These are phyloP conservation scores for Caenorhabditis afra DNA, from an alignment of 2,888 invertebrate genomes.

Conservation along the genomic window DNA sequence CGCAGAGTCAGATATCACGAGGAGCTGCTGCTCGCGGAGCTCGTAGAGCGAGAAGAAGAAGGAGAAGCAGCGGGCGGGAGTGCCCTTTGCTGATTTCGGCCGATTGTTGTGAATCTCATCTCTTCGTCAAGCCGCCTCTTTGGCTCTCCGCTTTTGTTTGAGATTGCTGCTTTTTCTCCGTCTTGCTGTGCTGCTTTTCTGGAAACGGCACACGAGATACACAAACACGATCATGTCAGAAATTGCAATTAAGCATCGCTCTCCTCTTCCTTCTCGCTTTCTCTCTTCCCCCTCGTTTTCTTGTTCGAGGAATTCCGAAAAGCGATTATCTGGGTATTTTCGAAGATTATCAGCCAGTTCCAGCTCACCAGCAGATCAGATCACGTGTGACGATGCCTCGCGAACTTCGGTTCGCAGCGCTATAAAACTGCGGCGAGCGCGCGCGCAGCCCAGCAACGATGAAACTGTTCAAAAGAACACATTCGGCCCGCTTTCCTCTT, in stretches of 20 bases:
- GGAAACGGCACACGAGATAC: conserved; percentile 36
- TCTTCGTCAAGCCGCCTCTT: background rate
- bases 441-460: too few relatives aligned
- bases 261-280: conserved; percentile 1
- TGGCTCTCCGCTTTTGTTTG: conserved; percentile 21
- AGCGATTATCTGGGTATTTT: background rate
- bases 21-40: conserved; percentile 13
- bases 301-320: conserved; percentile 1
- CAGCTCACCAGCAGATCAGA: too few relatives aligned
- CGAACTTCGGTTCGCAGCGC: too few relatives aligned
- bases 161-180: conserved; percentile 10
- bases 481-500: too few relatives aligned
- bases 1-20: conserved; percentile 2
- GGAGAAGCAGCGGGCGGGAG: background rate
- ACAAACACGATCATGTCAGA: conserved; percentile 41
- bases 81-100: conserved; percentile 30
- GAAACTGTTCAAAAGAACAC: conserved; percentile 7
- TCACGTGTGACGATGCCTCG: too few relatives aligned
- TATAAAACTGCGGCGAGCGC: too few relatives aligned
- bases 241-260: conserved; percentile 55
- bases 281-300: background rate
- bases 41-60: too few relatives aligned
- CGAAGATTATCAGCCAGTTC: too few relatives aligned
- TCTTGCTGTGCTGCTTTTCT: conserved; percentile 1
- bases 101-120: conserved; percentile 42